phyloP scores from a whole-genome alignment of 2,888 invertebrate species.

The Polydesmus complanatus region DNA sequence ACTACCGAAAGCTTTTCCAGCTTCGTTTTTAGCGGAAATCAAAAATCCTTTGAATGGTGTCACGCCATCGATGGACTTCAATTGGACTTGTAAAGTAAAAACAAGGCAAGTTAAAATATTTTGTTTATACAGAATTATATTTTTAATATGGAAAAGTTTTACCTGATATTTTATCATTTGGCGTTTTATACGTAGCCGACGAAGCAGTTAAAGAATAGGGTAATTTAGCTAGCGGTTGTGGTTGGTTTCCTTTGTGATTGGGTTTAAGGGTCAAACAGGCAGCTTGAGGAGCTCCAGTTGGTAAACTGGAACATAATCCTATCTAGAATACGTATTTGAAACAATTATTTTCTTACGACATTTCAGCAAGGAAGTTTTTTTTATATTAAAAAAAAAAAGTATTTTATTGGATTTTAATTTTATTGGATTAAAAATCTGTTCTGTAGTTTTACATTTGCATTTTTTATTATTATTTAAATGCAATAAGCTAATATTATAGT shows the following conservation, averaged over 20 bases:
- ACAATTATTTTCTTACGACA: no score
- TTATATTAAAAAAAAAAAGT: no score
- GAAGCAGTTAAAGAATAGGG: constrained; percentile 5
- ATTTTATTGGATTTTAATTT: no score
- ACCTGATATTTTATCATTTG: constrained; percentile 12
- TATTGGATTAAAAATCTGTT: no score
- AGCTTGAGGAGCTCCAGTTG: constrained; percentile 13
- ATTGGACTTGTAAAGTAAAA: no score
- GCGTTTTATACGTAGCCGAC: constrained; percentile 5
- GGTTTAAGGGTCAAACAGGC: constrained; percentile 11
- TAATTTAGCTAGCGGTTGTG: constrained; percentile 6
- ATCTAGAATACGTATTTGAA: no score
- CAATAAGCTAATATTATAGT: no score
- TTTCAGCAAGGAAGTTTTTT: no score
- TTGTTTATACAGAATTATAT: no score
- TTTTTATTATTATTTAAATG: no score
- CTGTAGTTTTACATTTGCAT: no score
- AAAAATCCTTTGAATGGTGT: constrained; percentile 12
- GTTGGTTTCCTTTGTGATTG: constrained; percentile 10
- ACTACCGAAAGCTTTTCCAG: constrained; percentile 5
- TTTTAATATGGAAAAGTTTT: background rate
- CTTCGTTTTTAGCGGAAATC: constrained; percentile 8
- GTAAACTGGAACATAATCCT: background rate
- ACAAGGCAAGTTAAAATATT: no score
- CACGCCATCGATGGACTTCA: background rate